Evolutionary conservation across 1,140 invertebrate genomes (phyloP).

Genomic region (Drosophila serrata): DNA sequence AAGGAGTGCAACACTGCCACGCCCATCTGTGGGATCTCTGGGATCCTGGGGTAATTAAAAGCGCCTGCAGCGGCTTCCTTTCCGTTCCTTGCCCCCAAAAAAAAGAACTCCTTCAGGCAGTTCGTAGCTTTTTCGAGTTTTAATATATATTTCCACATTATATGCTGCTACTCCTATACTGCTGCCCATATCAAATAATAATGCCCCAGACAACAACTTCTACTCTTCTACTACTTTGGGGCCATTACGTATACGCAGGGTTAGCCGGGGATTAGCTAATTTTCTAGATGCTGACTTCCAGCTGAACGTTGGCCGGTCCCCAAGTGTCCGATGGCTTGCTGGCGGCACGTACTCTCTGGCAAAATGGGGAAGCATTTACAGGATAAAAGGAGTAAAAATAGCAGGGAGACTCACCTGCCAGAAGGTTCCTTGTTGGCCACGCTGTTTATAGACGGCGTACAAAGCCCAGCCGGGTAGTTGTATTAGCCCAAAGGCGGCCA

Average conservation of each 20-base stretch:
- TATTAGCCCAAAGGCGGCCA: conserved; percentile 86
- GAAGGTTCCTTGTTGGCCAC: conserved; percentile 21
- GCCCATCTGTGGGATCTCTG: conserved; percentile 38
- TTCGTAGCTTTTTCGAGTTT: conserved; percentile 4
- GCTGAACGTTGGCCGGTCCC: conserved; percentile 60
- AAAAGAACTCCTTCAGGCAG: conserved; percentile 29
- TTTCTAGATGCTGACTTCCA: conserved; percentile 44
- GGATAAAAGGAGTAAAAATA: not conserved
- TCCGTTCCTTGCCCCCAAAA: not conserved
- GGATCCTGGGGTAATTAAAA: conserved; percentile 74
- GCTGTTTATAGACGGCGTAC: conserved; percentile 61
- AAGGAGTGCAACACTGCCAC: conserved; percentile 34
- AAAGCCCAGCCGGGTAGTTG: conserved; percentile 86
- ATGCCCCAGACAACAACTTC: conserved; percentile 19
- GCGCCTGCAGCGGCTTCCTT: conserved; percentile 40
- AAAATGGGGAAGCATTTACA: conserved; percentile 15
- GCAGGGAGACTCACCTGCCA: conserved; percentile 46
- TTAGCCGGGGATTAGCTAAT: conserved; percentile 28
- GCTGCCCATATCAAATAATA: conserved; percentile 40
- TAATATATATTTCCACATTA: conserved; percentile 29
- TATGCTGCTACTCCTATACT: not conserved
- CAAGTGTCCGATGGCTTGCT: conserved; percentile 55
- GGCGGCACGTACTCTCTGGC: conserved; percentile 58
- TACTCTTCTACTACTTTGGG: not conserved
- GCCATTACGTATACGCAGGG: conserved; percentile 67